Evolutionary conservation across 2,113 vertebrate species (phyloP), one percentile per base, ranked within the genome.

Genomic region (Nipponia nippon): DNA sequence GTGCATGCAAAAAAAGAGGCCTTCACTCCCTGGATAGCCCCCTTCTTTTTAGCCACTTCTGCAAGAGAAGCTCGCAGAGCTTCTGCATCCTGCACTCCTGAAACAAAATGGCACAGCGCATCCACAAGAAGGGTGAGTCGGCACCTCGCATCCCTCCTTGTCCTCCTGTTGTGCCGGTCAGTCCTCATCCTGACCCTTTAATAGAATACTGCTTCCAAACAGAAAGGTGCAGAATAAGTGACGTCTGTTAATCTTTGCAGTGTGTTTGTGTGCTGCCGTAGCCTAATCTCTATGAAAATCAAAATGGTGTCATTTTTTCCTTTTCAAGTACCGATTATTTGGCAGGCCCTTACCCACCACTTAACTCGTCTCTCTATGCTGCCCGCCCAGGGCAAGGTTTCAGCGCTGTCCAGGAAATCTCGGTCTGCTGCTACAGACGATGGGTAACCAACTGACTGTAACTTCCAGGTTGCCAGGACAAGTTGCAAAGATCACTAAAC

Each of bases 401-500:
- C 92, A 75, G 42, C 0, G 2, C 38, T 7, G 23, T 56, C 84
- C 75, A 88, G 90, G 75, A 87, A 91, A 91, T 23, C 53, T 50
- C 16, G 1, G 65, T 12, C 84, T 84, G 47, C 55, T 34, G 2
- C 61, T 53, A 30, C 50, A 77, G 78, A 49, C 0, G 0, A 16
- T 10, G 30, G 32, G 78, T n/a, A 59, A 47, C 44, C 44, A 36
- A 21, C 52, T 1, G 40, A 49, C 72, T 76, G 11, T 11, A 69
- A 75, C 73, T 70, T 87, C 65, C 34, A 77, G 61, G 81, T 63
- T 84, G 42, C 67, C 52, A 55, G 87, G 88, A 53, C 83, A 97
- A 94, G 79, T 91, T 93, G 94, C 90, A 91, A 56, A 94, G 92
- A 93, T 93, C 83, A 49, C 92, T 96, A 90, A 95, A 94, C 79